Evolutionary conservation across 1,140 invertebrate genomes (phyloP), one percentile per base, ranked within the genome.

Genomic region (Anastatus disparis): DNA sequence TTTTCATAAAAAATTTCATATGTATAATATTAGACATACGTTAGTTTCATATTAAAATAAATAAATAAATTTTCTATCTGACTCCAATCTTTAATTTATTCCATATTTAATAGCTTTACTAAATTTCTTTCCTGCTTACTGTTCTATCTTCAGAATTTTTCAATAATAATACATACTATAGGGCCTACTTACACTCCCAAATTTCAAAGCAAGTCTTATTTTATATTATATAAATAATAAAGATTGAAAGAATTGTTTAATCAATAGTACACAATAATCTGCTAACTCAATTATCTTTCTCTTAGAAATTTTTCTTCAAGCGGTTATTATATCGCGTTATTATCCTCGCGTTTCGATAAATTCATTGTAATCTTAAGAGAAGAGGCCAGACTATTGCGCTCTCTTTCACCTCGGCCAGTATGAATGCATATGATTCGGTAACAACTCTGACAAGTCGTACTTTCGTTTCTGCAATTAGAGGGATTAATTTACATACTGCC

Each of bases 401-500:
- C 26, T 6, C 24, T 20, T 3, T 48, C n/a, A 31, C 20, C 58
- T 31, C 17, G 12, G 26, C 42, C 48, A 17, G 40, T 63, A 70
- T 64, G 64, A 70, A 70, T 70, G 69, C 69, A 70, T 70, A 70
- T 70, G 52, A 70, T 70, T 70, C 61, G 69, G 52, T 63, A 70
- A 64, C 69, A 44, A 64, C 42, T 52, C 53, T n/a, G 53, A 68
- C 53, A 42, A 31, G 22, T 29, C 59, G 55, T 69, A 52, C 63
- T 53, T 62, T 44, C 20, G 56, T 42, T 77, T n/a, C n/a, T 59
- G 59, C 66, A 73, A 72, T 72, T 78, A 71, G 68, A 55, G 46
- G 59, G 61, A 70, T 70, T 70, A 70, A 70, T 70, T 72, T 72
- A 68, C 64, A 72, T 72, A 68, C 71, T 68, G 44, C 65, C 58